Base-by-base conservation (phyloP, 1,140 invertebrate species). In the Leptinotarsa defecta region DNA sequence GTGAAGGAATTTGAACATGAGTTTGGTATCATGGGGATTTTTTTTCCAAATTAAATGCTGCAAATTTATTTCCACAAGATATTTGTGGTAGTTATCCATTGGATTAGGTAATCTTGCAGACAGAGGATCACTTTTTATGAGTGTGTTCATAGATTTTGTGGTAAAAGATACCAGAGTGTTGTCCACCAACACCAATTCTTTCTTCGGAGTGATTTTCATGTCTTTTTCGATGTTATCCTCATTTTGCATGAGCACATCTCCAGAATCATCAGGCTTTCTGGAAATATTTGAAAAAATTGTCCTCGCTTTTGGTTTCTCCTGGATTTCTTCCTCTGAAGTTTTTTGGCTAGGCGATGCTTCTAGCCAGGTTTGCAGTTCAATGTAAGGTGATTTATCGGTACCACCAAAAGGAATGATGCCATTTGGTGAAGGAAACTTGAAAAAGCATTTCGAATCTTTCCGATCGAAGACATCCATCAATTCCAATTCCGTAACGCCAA, bases 1-100 rank as follows among this genome's bases (percentile, higher is more conserved):
- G 80, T 88, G 86, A 78, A 85, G 77, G 87, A 87, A 78, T 70
- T 77, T 80, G 61, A 80, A 80, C 8, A 76, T 76, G 8, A 76
- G 52, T 68, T 74, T 78, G 15, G 52, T 75, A n/a, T 77, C 75
- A 19, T 75, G 69, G 13, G 72, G 72, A 4, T 61, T 4, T 6
- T 48, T 70, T 71, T 67, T 80, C 77, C 76, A 78, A 11, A 74
- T 43, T 4, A 80, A 67, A 74, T 76, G 72, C 24, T 77, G 73
- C 22, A 80, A 64, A 8, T 64, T 69, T 1, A 79, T 52, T 15
- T 78, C 67, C 13, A 80, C 20, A 6, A 74, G 27, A 61, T 71
- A 77, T 68, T 77, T 76, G 8, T 75, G 62, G 61, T 78, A 80
- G 13, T 49, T 65, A 15, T 71, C 57, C n/a, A 68, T 22, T 5